A percentile compares a stretch with the other conserved stretches of the same genome.
Evolutionary conservation across 2,113 vertebrate species (phyloP).

Genomic region (Harpagus bidentatus): DNA sequence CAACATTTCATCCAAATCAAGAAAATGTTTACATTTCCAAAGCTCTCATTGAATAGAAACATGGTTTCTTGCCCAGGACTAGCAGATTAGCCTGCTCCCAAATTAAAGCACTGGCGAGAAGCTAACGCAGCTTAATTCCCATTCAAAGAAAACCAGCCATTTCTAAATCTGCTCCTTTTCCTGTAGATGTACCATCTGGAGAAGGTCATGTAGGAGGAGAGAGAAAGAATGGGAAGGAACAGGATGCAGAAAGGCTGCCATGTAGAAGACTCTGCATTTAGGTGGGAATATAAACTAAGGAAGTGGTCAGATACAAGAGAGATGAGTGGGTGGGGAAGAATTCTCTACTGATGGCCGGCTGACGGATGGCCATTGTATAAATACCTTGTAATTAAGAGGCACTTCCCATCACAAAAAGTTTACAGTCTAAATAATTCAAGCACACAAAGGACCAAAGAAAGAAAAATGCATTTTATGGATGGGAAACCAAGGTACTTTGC

Average conservation of each 20-base stretch:
- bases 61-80: conserved; percentile 9
- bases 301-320: background rate
- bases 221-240: background rate
- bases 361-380: background rate
- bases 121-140: conserved; percentile 1
- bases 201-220: background rate
- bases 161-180: background rate
- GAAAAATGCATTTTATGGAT: background rate
- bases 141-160: background rate
- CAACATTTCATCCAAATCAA: background rate
- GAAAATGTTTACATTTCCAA: conserved; percentile 18
- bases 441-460: background rate
- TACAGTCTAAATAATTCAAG: conserved; percentile 6
- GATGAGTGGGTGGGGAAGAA: background rate
- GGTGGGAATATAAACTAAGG: background rate
- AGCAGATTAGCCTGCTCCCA: background rate
- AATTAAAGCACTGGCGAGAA: background rate
- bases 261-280: background rate
- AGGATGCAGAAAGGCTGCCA: background rate
- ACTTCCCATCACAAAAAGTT: background rate
- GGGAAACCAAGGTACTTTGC: background rate
- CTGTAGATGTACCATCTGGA: background rate
- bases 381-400: background rate
- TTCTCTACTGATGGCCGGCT: background rate
- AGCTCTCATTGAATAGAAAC: background rate